A percentile compares a stretch with the other conserved stretches of the same genome.
These are phyloP conservation scores for Auanema sp. DNA, from an alignment of 2,888 invertebrate species.

Conservation along the genomic window DNA sequence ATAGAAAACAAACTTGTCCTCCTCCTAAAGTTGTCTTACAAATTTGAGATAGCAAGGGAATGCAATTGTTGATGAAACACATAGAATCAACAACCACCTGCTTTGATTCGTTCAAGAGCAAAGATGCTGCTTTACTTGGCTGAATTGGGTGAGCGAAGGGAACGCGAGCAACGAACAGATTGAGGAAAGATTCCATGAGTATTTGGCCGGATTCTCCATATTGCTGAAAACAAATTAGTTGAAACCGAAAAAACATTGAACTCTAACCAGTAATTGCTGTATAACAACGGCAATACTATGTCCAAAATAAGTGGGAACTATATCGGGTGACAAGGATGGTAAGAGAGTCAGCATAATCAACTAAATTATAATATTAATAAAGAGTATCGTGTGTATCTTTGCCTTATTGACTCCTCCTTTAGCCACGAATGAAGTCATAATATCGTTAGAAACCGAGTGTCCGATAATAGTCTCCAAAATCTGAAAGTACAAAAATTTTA, in stretches of 20 bases:
- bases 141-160: not conserved
- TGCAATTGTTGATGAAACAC: conserved; percentile 24
- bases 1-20: not conserved
- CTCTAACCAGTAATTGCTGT: conserved; percentile 13
- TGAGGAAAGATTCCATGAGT: conserved; percentile 26
- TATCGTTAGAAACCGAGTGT: conserved; percentile 30
- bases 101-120: conserved; percentile 25
- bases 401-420: conserved; percentile 31
- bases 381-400: too few species aligned
- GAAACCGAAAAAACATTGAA: conserved; percentile 6
- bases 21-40: conserved; percentile 18
- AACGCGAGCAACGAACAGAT: conserved; percentile 20
- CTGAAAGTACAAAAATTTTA: too few species aligned
- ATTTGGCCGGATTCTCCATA: conserved; percentile 16
- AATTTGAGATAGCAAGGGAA: conserved; percentile 30
- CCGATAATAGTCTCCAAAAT: conserved; percentile 47
- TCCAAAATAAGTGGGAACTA: conserved; percentile 5
- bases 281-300: conserved; percentile 13
- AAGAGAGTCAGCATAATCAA: conserved; percentile 14
- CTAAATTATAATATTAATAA: conserved; percentile 8
- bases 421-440: conserved; percentile 39
- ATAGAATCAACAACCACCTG: conserved; percentile 26
- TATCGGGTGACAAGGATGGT: conserved; percentile 7
- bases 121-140: conserved; percentile 4
- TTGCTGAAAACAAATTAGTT: conserved; percentile 1